Conservation (phyloP, 2,113 vertebrate species). For the Dromas ardeola region DNA sequence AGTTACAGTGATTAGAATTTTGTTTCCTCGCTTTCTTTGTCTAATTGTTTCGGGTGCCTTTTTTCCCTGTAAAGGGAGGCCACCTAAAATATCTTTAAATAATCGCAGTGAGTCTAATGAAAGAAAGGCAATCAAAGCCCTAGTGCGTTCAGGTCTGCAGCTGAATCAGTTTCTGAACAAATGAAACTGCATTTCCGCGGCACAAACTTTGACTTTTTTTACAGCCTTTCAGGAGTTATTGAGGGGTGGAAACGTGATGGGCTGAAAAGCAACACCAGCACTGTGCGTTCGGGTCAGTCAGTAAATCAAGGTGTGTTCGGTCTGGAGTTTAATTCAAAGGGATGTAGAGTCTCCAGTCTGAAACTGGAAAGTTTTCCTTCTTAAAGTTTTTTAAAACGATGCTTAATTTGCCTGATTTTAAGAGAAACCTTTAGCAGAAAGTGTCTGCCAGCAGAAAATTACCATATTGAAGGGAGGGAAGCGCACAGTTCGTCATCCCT, state of each 20-base stretch:
- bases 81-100: neutral
- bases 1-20: neutral
- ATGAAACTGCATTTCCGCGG: neutral
- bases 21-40: neutral
- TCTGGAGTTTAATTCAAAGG: neutral
- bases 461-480: neutral
- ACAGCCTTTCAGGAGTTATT: neutral
- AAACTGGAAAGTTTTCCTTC: neutral
- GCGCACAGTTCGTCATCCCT: conserved; percentile 31
- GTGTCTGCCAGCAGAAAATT: conserved; percentile 25
- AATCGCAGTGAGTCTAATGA: neutral
- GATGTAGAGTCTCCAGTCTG: neutral
- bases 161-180: neutral
- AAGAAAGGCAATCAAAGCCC: neutral
- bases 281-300: neutral
- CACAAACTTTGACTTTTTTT: neutral
- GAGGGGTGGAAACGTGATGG: neutral
- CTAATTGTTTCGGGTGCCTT: neutral
- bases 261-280: neutral
- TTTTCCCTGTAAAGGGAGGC: neutral
- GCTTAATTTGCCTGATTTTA: neutral
- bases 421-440: neutral
- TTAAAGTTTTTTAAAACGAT: neutral
- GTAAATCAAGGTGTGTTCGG: neutral
- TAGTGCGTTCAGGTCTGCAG: neutral